Evolutionary conservation across 1,140 invertebrate species (phyloP).

Genomic region (Lanistes nyassanus): DNA sequence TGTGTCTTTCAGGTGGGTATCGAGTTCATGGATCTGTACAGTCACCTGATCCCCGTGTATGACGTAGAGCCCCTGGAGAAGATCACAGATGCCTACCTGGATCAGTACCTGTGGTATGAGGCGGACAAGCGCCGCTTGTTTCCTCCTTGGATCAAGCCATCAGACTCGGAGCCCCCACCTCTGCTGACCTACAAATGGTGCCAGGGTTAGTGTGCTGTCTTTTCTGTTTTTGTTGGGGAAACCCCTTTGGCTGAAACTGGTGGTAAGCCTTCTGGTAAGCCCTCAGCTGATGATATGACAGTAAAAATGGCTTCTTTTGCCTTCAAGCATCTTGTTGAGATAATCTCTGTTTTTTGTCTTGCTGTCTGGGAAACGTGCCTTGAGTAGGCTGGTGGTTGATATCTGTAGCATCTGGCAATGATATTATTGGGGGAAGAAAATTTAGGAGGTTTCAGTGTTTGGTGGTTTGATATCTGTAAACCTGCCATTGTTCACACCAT

Average conservation of each 20-base stretch:
- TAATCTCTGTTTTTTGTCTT: too few species aligned
- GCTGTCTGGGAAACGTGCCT: too few species aligned
- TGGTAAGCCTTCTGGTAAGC: too few species aligned
- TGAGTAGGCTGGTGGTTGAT: too few species aligned
- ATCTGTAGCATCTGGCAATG: too few species aligned
- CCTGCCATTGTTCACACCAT: too few species aligned
- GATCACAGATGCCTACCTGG: constrained; percentile 99
- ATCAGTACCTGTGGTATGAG: constrained; percentile 99
- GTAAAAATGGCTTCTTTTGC: too few species aligned
- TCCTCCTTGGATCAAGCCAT: constrained; percentile 99
- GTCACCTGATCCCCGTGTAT: constrained; percentile 98
- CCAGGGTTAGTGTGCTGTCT: constrained; percentile 78
- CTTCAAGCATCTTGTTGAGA: too few species aligned
- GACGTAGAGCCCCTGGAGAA: constrained; percentile 99
- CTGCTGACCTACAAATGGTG: constrained; percentile 99
- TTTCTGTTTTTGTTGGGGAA: not conserved
- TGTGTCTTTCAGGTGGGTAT: constrained; percentile 82
- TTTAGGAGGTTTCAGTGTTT: too few species aligned
- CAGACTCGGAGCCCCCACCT: constrained; percentile 98
- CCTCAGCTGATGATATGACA: too few species aligned
- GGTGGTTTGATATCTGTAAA: too few species aligned
- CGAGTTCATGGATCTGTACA: constrained; percentile 99
- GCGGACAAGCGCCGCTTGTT: constrained; percentile 97
- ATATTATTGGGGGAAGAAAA: too few species aligned
- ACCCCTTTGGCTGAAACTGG: not conserved